Conservation (phyloP, 2,888 invertebrate genomes). For the Saturnia pavonia region DNA sequence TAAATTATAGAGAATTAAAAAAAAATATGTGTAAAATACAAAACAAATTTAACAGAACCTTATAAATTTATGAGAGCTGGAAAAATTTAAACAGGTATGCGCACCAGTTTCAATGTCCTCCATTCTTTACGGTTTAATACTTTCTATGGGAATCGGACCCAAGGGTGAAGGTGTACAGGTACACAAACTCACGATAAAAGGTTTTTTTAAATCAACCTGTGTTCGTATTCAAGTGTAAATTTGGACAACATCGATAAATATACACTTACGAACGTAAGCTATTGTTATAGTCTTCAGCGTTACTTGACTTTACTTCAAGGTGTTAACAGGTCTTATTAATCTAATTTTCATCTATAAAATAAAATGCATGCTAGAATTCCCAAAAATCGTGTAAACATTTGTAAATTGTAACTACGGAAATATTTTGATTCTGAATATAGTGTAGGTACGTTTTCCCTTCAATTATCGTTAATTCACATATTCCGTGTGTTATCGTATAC, state of each 20-base stretch:
- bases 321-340: background rate
- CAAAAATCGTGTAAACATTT: background rate
- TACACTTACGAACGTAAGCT: background rate
- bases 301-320: background rate
- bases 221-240: slow-evolving; percentile 41
- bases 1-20: too few species aligned
- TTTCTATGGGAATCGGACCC: slow-evolving; percentile 57
- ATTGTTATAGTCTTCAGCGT: background rate
- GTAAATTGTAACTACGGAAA: background rate
- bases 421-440: background rate
- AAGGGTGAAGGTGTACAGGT: slow-evolving; percentile 64
- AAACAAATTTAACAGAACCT: slow-evolving; percentile 19
- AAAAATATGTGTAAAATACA: background rate
- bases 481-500: slow-evolving; percentile 15
- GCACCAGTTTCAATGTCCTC: slow-evolving; percentile 47
- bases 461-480: slow-evolving; percentile 18
- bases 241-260: background rate
- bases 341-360: background rate
- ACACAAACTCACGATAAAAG: slow-evolving; percentile 52
- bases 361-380: background rate
- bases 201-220: slow-evolving; percentile 54
- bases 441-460: background rate
- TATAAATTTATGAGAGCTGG: slow-evolving; percentile 31
- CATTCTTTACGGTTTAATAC: slow-evolving; percentile 67
- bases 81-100: slow-evolving; percentile 63